Conservation (phyloP, 2,888 invertebrate genomes). For the Frankliniella fusca region DNA sequence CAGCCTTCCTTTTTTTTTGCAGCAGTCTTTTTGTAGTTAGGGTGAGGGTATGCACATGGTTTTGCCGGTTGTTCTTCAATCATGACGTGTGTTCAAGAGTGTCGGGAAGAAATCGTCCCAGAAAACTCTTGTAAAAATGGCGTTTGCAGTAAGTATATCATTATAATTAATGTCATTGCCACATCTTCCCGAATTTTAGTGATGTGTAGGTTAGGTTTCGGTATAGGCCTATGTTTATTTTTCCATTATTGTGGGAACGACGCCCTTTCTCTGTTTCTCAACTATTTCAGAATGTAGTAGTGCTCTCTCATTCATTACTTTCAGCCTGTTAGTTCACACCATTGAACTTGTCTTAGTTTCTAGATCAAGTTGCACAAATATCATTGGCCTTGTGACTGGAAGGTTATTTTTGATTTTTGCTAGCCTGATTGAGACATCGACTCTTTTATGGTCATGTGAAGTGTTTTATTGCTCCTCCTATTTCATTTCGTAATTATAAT, state of each 20-base stretch:
- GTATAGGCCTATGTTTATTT: slow-evolving; percentile 19
- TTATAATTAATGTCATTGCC: background rate
- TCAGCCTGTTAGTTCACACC: background rate
- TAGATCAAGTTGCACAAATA: background rate
- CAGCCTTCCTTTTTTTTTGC: background rate
- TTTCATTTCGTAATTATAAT: background rate
- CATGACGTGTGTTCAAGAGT: slow-evolving; percentile 20
- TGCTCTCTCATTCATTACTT: background rate
- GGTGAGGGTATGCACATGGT: background rate
- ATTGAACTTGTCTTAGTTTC: background rate
- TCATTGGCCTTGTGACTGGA: background rate
- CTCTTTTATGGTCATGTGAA: background rate
- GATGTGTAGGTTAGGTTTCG: background rate
- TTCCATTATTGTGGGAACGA: background rate
- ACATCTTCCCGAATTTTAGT: background rate
- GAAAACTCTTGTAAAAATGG: slow-evolving; percentile 10
- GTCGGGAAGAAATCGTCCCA: background rate
- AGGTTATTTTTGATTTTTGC: background rate
- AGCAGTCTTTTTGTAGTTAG: background rate
- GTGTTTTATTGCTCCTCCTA: background rate
- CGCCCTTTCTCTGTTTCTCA: background rate
- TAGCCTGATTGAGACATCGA: background rate
- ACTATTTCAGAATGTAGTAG: background rate
- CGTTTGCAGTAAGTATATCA: background rate
- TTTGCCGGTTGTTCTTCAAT: background rate